Evolutionary conservation across 2,888 invertebrate species (phyloP).

Genomic region (Hypselothyrea guttata): DNA sequence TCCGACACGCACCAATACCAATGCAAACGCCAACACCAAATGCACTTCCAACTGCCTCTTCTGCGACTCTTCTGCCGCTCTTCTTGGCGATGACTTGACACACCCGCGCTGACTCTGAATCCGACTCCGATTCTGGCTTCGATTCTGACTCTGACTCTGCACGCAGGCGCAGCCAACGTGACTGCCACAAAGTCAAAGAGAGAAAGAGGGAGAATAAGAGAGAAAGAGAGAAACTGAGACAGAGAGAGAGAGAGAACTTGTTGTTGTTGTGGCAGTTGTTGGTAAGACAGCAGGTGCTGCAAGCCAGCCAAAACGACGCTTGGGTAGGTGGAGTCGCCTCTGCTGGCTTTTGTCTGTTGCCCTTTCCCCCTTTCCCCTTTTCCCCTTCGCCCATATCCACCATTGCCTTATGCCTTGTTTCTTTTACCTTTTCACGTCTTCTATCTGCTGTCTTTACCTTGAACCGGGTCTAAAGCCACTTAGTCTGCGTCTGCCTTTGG

Average conservation of each 20-base stretch:
- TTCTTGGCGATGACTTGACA: constrained; percentile 76
- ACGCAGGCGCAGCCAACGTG: constrained; percentile 56
- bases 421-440: neutral
- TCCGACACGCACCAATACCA: constrained; percentile 31
- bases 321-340: constrained; percentile 70
- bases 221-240: too few species aligned
- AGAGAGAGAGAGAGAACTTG: constrained; percentile 18
- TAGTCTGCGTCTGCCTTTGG: constrained; percentile 2
- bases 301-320: constrained; percentile 67
- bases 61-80: constrained; percentile 17
- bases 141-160: constrained; percentile 7
- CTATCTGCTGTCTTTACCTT: constrained; percentile 29
- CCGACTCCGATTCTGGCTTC: neutral
- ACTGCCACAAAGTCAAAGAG: constrained; percentile 55
- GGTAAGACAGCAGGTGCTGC: constrained; percentile 62
- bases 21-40: constrained; percentile 49
- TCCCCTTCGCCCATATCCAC: too few species aligned
- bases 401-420: too few species aligned
- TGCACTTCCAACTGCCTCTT: constrained; percentile 69
- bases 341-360: neutral
- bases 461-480: constrained; percentile 29
- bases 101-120: constrained; percentile 60
- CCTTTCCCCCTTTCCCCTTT: neutral
- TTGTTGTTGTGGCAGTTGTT: constrained; percentile 1
- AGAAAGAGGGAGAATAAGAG: too few species aligned